Evolutionary conservation across 2,797 vertebrate genomes (phyloP), one percentile per base, ranked within the genome.

Genomic region (Austrolebias charrua): DNA sequence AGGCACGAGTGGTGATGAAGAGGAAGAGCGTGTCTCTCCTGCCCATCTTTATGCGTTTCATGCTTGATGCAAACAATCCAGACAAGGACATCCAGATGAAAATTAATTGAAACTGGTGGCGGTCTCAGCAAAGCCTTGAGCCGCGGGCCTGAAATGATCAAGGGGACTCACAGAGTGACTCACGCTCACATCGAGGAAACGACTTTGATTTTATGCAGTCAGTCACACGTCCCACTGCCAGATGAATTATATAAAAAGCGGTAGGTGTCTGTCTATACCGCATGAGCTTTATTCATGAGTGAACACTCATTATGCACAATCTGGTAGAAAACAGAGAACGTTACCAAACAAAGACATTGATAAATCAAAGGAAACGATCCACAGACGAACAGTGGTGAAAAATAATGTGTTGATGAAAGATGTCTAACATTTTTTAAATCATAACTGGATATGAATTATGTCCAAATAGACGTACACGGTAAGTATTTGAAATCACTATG

Each of bases 31-130:
- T 9, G 44, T 78, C 53, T 70, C 48, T 29, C 35, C 54, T 66
- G 53, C 40, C 62, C 64, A 72, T 47, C 31, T 68, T 63, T 59
- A 47, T 56, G 46, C 20, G 6, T 64, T 68, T 66, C 50, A 42
- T 4, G 13, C 15, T 56, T 73, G 73, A 81, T 70, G 61, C 33
- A 65, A 78, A 78, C 72, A 80, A 78, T 40, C 45, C 52, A 11
- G 66, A 48, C 63, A 81, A 85, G 68, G 73, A 63, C 75, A 42
- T 18, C 38, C 47, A 43, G 54, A 81, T 67, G 71, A 40, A 66
- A 78, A 71, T 63, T 61, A 81, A 87, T 72, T 76, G 73, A 73
- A 81, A 75, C 67, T 35, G 62, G 63, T 61, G 74, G 68, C 47
- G 56, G 63, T 71, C 68, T 83, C 68, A 75, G 80, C 71, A 75